A percentile compares a stretch with the other conserved stretches of the same genome.
These are phyloP conservation scores for Phymanthus crucifer DNA, from an alignment of 92 coral and sea anemone genomes.

Conservation along the genomic window DNA sequence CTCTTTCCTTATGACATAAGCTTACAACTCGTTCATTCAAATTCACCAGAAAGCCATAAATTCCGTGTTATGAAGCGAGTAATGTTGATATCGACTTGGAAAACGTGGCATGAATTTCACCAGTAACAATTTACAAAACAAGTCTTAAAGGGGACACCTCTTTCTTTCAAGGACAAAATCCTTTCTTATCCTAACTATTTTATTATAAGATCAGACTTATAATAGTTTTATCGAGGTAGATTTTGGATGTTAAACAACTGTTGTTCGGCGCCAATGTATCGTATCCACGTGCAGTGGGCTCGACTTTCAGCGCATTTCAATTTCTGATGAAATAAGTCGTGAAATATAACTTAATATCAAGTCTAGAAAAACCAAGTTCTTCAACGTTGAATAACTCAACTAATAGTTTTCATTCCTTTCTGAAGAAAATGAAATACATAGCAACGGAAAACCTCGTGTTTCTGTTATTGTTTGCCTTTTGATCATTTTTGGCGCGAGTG, in stretches of 20 bases:
- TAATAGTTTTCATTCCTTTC: background rate
- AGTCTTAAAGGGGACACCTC: background rate
- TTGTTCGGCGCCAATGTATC: background rate
- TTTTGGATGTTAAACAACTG: background rate
- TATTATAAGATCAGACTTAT: background rate
- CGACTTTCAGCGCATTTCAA: background rate
- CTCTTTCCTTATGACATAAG: background rate
- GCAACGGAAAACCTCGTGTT: background rate
- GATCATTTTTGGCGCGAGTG: conserved; percentile 1
- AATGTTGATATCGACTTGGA: background rate
- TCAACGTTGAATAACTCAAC: background rate
- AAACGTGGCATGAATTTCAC: conserved; percentile 7
- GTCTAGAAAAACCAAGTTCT: background rate
- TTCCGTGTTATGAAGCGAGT: background rate
- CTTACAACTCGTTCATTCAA: background rate
- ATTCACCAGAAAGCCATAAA: background rate
- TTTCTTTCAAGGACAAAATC: background rate
- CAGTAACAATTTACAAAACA: conserved; percentile 2
- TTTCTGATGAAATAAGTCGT: background rate
- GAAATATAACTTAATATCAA: background rate
- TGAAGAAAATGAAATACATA: background rate
- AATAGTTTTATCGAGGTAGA: background rate
- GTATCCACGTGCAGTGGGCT: background rate
- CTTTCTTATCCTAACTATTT: background rate
- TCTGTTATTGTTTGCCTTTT: background rate